phyloP scores from a whole-genome alignment of 2,113 vertebrate genomes.

The Melanocharis versteri region DNA sequence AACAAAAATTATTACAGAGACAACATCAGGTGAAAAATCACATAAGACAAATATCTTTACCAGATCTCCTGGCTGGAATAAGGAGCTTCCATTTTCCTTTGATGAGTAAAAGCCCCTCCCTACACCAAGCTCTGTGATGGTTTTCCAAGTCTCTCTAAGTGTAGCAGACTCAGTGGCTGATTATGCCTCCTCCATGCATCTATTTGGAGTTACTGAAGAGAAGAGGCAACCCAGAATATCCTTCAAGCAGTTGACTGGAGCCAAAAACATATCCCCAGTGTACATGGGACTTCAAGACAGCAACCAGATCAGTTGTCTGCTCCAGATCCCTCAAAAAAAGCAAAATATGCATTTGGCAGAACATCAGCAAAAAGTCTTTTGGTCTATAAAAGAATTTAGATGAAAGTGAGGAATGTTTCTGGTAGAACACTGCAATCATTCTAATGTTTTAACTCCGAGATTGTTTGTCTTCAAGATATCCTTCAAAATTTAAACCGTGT shows the following conservation, averaged over 20 bases:
- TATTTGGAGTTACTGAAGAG: neutral
- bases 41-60: neutral
- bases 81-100: neutral
- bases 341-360: neutral
- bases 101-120: neutral
- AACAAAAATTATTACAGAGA: neutral
- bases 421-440: neutral
- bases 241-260: neutral
- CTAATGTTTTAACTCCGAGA: neutral
- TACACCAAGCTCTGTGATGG: neutral
- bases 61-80: neutral
- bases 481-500: neutral
- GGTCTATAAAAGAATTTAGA: neutral
- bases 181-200: neutral
- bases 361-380: neutral
- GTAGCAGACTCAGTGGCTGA: neutral
- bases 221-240: neutral
- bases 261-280: neutral
- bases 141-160: neutral
- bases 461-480: neutral
- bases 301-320: neutral
- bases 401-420: neutral
- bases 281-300: neutral
- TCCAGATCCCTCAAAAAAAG: neutral
- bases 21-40: neutral